Evolutionary conservation across 2,888 invertebrate species (phyloP).

Genomic region (Noctua janthina): DNA sequence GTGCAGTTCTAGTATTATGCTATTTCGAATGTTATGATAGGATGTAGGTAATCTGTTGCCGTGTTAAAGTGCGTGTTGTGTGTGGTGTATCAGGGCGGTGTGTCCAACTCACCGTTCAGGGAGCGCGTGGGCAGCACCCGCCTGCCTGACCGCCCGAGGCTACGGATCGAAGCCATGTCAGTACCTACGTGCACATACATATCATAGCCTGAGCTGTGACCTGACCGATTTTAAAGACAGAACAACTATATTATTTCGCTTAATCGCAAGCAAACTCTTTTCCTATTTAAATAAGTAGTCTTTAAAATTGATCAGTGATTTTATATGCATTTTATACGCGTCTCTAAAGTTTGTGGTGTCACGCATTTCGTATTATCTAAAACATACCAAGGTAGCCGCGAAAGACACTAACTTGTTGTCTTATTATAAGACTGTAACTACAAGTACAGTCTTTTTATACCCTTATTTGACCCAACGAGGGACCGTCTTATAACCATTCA

Average conservation of each 20-base stretch:
- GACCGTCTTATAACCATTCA: background rate
- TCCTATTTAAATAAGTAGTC: background rate
- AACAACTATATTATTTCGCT: background rate
- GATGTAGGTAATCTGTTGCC: conserved; percentile 52
- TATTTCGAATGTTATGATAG: conserved; percentile 52
- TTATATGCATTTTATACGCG: conserved; percentile 52
- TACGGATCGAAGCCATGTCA: conserved; percentile 93
- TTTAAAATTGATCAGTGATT: conserved; percentile 56
- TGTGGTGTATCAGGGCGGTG: conserved; percentile 89
- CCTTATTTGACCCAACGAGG: background rate
- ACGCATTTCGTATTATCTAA: background rate
- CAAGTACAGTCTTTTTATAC: background rate
- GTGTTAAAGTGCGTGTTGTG: conserved; percentile 81
- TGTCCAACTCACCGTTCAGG: conserved; percentile 95
- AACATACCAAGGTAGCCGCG: background rate
- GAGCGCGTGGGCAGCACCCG: conserved; percentile 97
- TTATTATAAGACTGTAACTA: background rate
- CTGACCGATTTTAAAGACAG: conserved; percentile 55
- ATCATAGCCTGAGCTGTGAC: conserved; percentile 40
- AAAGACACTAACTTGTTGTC: background rate
- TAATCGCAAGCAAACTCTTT: background rate
- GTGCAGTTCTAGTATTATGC: conserved; percentile 33
- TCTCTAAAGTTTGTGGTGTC: conserved; percentile 29
- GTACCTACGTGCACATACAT: conserved; percentile 74
- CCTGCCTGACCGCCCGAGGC: conserved; percentile 96